Conservation (phyloP, 2,888 invertebrate genomes). For the Drosophila neoperkinsi region DNA sequence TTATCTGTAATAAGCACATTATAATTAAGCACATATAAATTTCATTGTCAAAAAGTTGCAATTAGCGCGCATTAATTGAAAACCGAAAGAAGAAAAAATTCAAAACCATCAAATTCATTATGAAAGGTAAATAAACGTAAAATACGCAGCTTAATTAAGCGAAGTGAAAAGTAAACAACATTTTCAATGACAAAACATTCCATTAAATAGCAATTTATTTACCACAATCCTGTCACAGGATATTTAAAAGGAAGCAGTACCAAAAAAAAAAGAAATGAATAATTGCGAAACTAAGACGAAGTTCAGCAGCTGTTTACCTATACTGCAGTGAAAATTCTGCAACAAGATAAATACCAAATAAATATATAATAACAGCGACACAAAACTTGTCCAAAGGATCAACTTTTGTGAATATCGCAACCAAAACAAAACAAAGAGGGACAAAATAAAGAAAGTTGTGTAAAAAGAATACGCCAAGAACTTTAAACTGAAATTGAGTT, state of each 20-base stretch:
- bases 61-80: slow-evolving; percentile 17
- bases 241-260: slow-evolving; percentile 15
- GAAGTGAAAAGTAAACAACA: slow-evolving; percentile 15
- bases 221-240: slow-evolving; percentile 18
- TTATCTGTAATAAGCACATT: slow-evolving; percentile 1
- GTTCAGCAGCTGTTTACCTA: slow-evolving; percentile 44
- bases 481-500: slow-evolving; percentile 56
- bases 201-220: slow-evolving; percentile 36
- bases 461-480: slow-evolving; percentile 26
- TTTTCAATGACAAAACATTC: slow-evolving; percentile 8
- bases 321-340: slow-evolving; percentile 45
- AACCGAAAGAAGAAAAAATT: slow-evolving; percentile 21
- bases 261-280: slow-evolving; percentile 26
- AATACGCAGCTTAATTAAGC: slow-evolving; percentile 36
- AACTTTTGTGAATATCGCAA: slow-evolving; percentile 32
- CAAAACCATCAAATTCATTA: slow-evolving; percentile 7
- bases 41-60: slow-evolving; percentile 41
- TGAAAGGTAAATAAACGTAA: slow-evolving; percentile 26
- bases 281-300: slow-evolving; percentile 39
- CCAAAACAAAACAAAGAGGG: slow-evolving; percentile 1
- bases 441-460: neutral
- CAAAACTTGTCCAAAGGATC: slow-evolving; percentile 21
- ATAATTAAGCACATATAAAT: slow-evolving; percentile 11
- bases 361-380: slow-evolving; percentile 38
- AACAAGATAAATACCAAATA: slow-evolving; percentile 56